Evolutionary conservation across 2,888 invertebrate genomes (phyloP).

Genomic region (Sturmia bella): DNA sequence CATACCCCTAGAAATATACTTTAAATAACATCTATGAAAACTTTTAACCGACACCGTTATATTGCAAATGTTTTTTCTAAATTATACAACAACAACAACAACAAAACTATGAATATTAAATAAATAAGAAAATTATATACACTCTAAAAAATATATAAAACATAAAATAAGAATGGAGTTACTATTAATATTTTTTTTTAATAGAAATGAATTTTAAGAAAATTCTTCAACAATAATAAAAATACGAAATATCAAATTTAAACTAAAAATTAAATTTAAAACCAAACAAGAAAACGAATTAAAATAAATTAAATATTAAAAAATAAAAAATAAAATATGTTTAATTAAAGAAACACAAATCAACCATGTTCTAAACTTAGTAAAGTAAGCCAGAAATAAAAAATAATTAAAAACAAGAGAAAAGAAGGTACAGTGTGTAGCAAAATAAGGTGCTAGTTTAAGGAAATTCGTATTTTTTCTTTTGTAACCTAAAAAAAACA

Average conservation of each 20-base stretch:
- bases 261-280: conserved; percentile 20
- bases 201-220: conserved; percentile 66
- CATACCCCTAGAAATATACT: conserved; percentile 34
- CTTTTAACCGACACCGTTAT: conserved; percentile 40
- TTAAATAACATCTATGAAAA: conserved; percentile 25
- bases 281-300: conserved; percentile 49
- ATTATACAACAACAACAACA: conserved; percentile 51
- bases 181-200: conserved; percentile 65
- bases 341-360: conserved; percentile 66
- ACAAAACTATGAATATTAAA: conserved; percentile 35
- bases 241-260: conserved; percentile 64
- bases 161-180: conserved; percentile 50
- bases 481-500: not conserved
- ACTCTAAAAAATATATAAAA: conserved; percentile 26
- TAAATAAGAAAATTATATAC: conserved; percentile 53
- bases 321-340: conserved; percentile 60
- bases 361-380: conserved; percentile 76
- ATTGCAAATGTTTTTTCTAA: conserved; percentile 54
- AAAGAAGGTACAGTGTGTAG: not conserved
- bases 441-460: not conserved
- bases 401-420: conserved; percentile 9
- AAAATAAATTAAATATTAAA: conserved; percentile 67
- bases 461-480: not conserved
- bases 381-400: conserved; percentile 67
- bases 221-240: conserved; percentile 62